phyloP scores from a whole-genome alignment of 2,113 vertebrate genomes.

The Ellobius talpinus region DNA sequence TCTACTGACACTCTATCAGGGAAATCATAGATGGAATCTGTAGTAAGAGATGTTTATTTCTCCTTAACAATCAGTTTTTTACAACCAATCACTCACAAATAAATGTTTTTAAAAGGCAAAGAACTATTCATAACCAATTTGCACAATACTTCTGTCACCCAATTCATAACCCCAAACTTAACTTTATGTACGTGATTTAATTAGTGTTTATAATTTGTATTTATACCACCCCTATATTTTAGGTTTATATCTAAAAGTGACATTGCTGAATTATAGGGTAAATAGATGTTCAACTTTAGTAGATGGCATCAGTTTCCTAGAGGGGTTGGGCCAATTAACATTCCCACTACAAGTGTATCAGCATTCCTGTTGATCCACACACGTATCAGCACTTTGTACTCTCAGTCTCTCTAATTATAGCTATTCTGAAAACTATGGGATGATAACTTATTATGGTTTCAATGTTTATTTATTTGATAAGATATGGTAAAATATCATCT shows the following conservation, averaged over 20 bases:
- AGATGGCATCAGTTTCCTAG: background rate
- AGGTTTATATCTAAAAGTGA: background rate
- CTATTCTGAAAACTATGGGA: background rate
- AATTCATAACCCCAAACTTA: background rate
- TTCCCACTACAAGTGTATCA: background rate
- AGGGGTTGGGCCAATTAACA: background rate
- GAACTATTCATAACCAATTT: background rate
- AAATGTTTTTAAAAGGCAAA: background rate
- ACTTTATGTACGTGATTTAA: background rate
- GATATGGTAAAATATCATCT: background rate
- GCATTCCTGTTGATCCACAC: background rate
- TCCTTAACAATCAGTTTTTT: conserved; percentile 14
- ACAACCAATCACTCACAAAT: background rate
- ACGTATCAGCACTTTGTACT: background rate
- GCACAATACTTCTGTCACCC: background rate
- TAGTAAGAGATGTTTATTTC: background rate
- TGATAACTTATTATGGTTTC: background rate
- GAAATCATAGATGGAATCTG: conserved; percentile 14
- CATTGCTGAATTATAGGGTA: background rate
- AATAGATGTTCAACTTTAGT: background rate
- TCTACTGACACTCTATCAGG: conserved; percentile 19
- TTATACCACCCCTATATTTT: background rate
- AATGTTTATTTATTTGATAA: background rate
- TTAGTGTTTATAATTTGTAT: background rate
- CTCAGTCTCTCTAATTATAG: background rate